Percentiles rank a stretch among this genome's conserved stretches.
Conservation (phyloP, 2,888 invertebrate species). For the Nomada flava region DNA sequence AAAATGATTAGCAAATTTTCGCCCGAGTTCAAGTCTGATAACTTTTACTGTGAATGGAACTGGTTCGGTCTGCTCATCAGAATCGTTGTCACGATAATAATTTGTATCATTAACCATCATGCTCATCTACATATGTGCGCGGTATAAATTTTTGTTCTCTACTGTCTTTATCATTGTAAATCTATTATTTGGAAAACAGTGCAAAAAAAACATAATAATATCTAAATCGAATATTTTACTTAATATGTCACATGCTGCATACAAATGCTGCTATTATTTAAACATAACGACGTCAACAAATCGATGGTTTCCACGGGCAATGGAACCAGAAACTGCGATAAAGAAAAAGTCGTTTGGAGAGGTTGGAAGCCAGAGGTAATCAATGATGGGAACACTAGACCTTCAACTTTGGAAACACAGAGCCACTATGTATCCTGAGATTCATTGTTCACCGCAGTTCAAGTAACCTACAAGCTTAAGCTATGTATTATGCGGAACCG, state of each 20-base stretch:
- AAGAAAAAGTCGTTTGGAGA: background rate
- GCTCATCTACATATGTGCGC: too few species aligned
- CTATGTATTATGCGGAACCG: conserved; percentile 68
- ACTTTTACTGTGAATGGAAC: too few species aligned
- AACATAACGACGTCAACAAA: background rate
- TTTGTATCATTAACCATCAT: too few species aligned
- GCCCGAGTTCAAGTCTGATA: background rate
- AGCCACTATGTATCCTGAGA: conserved; percentile 73
- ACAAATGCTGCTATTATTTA: background rate
- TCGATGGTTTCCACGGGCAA: background rate
- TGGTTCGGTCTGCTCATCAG: too few species aligned
- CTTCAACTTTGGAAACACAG: conserved; percentile 58
- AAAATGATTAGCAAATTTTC: conserved; percentile 15
- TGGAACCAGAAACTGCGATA: background rate
- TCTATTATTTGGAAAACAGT: too few species aligned
- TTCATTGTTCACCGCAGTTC: conserved; percentile 70
- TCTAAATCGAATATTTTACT: too few species aligned
- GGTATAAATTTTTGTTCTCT: too few species aligned
- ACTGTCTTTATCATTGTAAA: too few species aligned
- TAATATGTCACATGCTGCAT: too few species aligned
- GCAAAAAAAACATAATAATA: too few species aligned
- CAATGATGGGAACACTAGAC: background rate
- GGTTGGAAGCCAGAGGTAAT: background rate
- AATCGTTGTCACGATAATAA: too few species aligned
- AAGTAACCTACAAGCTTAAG: conserved; percentile 64